Evolutionary conservation across 2,113 vertebrate genomes (phyloP).

Genomic region (Cervus canadensis): DNA sequence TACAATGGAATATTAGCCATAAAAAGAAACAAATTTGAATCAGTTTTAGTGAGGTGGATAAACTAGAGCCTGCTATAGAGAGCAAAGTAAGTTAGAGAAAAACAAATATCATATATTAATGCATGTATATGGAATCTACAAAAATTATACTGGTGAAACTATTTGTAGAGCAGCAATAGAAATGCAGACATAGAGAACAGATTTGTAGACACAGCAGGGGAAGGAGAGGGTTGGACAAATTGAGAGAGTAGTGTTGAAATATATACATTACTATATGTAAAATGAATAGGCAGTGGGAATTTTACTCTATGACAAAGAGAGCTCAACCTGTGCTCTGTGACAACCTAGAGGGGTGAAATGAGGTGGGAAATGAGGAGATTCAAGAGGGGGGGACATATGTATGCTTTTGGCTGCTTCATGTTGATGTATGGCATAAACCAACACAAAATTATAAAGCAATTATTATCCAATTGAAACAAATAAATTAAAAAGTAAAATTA

Average conservation of each 20-base stretch:
- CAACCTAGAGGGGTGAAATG: background rate
- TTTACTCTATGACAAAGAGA: background rate
- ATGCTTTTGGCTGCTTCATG: background rate
- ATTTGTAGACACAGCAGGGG: background rate
- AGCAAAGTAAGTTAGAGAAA: background rate
- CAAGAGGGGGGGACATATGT: background rate
- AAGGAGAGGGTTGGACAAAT: background rate
- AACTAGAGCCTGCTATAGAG: background rate
- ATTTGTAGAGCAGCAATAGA: background rate
- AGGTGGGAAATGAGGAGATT: background rate
- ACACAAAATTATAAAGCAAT: background rate
- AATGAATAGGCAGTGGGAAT: background rate
- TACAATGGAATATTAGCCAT: background rate
- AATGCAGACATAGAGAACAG: background rate
- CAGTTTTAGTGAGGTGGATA: background rate
- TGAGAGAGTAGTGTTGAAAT: background rate
- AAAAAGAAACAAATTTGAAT: background rate
- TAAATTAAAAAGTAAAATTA: background rate
- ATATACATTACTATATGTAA: background rate
- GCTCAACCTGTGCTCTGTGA: background rate
- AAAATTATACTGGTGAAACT: background rate
- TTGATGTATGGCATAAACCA: background rate
- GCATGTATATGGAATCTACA: background rate
- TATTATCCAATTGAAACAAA: background rate
- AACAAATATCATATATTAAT: background rate